A percentile compares a stretch with the other conserved stretches of the same genome.
Evolutionary conservation across 2,113 vertebrate species (phyloP).

Genomic region (Octodon degus): DNA sequence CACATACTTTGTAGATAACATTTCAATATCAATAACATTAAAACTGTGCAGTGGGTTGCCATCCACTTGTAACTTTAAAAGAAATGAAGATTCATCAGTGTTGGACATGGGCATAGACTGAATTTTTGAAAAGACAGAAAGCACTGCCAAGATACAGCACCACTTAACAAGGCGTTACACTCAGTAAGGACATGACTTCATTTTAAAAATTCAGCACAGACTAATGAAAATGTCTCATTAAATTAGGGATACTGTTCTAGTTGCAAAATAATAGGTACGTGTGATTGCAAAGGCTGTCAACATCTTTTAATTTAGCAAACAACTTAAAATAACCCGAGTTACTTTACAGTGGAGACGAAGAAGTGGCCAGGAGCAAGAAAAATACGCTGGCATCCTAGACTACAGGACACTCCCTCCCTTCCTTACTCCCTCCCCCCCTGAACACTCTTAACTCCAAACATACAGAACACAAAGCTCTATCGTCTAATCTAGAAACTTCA

Average conservation of each 20-base stretch:
- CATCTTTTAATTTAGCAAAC: not conserved
- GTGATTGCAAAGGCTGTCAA: not conserved
- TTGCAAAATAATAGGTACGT: not conserved
- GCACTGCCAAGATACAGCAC: not conserved
- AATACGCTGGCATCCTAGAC: not conserved
- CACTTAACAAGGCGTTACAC: not conserved
- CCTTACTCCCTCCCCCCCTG: not conserved
- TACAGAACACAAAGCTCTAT: not conserved
- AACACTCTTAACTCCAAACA: not conserved
- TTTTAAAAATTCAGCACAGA: not conserved
- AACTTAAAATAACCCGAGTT: not conserved
- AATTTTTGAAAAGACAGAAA: slow-evolving; percentile 11
- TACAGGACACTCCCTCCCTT: accelerated
- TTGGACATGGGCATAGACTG: not conserved
- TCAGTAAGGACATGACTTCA: not conserved
- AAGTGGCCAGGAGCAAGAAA: not conserved
- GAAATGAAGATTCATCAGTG: not conserved
- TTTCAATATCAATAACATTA: not conserved
- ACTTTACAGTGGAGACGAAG: not conserved
- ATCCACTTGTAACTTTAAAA: not conserved
- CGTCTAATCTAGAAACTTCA: slow-evolving; percentile 7
- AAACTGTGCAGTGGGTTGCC: not conserved
- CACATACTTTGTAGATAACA: not conserved
- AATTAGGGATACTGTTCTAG: not conserved
- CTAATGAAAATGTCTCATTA: not conserved